These are phyloP conservation scores for Tetanocera ferruginea DNA, from an alignment of 2,888 invertebrate genomes.

Conservation along the genomic window DNA sequence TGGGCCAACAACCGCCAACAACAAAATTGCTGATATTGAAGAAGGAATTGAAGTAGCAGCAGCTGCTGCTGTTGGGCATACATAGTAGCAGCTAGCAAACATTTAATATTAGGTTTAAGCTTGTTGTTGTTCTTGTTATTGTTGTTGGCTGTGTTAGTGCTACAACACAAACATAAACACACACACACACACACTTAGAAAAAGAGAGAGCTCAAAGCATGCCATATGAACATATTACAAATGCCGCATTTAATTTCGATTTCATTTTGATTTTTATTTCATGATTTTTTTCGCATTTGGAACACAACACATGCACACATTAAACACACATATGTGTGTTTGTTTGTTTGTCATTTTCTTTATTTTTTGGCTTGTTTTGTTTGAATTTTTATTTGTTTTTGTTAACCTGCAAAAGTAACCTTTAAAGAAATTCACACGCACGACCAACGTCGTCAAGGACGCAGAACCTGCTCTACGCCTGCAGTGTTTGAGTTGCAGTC, in stretches of 20 bases:
- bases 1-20: too few relatives aligned
- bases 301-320: background rate
- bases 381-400: background rate
- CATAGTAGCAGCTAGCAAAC: too few relatives aligned
- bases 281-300: background rate
- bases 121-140: too few relatives aligned
- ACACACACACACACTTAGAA: background rate
- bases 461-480: background rate
- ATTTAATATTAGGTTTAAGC: too few relatives aligned
- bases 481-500: background rate
- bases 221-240: constrained; percentile 1
- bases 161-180: background rate
- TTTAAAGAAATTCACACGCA: constrained; percentile 9
- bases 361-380: background rate
- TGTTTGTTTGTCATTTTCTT: background rate
- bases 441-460: background rate
- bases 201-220: background rate
- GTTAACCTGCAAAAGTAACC: background rate
- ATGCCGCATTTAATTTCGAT: constrained; percentile 25
- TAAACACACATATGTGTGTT: background rate
- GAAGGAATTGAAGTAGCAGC: too few relatives aligned
- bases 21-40: too few relatives aligned
- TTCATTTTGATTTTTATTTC: constrained; percentile 25
- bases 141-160: too few relatives aligned
- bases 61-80: too few relatives aligned